These are phyloP conservation scores for Perodicticus potto DNA, from an alignment of 2,797 vertebrate genomes.

Conservation along the genomic window DNA sequence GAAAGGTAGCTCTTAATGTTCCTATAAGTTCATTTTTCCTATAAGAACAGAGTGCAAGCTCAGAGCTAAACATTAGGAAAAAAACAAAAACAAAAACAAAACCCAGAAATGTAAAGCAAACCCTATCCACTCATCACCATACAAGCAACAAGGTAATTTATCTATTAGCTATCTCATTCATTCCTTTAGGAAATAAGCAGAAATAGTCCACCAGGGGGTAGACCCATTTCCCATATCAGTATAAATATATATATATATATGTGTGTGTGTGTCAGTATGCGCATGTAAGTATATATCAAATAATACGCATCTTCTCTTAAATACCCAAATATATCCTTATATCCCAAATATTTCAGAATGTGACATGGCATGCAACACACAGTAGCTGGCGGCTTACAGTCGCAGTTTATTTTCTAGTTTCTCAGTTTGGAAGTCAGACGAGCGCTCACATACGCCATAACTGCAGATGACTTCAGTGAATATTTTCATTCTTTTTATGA, in stretches of 20 bases:
- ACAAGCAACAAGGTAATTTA: background rate
- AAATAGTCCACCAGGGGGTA: no score
- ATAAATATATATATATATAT: no score
- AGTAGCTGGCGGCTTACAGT: fast-evolving
- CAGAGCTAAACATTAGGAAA: background rate
- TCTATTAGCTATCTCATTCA: background rate
- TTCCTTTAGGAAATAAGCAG: background rate
- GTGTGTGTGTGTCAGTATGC: no score
- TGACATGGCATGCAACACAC: fast-evolving
- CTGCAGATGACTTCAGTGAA: background rate
- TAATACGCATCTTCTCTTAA: background rate
- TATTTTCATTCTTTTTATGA: background rate
- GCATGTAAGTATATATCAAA: background rate
- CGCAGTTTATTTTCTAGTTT: background rate
- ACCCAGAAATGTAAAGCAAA: background rate
- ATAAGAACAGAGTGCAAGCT: background rate
- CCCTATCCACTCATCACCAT: background rate
- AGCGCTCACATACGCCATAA: no score
- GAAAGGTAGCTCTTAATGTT: background rate
- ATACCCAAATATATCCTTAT: background rate
- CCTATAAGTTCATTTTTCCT: background rate
- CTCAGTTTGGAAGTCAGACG: background rate
- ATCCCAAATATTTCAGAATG: background rate
- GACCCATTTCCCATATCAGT: background rate
- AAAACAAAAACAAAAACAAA: background rate